Evolutionary conservation across 2,113 vertebrate genomes (phyloP).

Genomic region (Cyanocitta stelleri): DNA sequence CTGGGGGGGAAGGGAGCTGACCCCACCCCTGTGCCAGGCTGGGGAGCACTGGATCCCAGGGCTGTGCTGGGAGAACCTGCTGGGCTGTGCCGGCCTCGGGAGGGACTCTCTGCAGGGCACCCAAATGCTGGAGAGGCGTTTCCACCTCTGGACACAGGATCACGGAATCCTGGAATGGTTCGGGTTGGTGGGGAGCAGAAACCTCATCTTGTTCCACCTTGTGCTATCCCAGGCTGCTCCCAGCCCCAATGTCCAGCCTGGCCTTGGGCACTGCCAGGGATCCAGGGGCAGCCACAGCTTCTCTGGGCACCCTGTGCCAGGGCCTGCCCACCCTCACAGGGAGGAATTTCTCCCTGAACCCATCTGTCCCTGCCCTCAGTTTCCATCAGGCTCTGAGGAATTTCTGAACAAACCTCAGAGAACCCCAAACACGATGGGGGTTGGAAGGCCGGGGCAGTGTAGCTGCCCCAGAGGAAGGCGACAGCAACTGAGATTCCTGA

Average conservation of each 20-base stretch:
- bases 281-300: neutral
- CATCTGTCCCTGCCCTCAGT: neutral
- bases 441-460: accelerated
- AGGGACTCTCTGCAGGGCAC: neutral
- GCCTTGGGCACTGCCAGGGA: neutral
- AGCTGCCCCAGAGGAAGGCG: accelerated
- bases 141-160: neutral
- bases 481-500: neutral
- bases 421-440: accelerated
- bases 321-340: neutral
- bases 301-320: neutral
- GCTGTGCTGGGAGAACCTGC: neutral
- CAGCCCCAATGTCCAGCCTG: neutral
- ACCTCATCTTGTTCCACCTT: neutral
- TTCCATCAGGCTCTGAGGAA: neutral
- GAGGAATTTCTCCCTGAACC: too few species aligned
- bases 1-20: neutral
- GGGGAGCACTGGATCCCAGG: neutral
- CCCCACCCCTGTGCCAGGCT: neutral
- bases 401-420: accelerated
- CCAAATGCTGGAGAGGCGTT: neutral
- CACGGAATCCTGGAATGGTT: neutral
- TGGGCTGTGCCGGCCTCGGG: neutral
- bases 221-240: neutral
- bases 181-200: neutral